Percentiles rank a stretch among this genome's conserved stretches.
Conservation (phyloP, 2,888 invertebrate species). For the Platerodrilus igneus region DNA sequence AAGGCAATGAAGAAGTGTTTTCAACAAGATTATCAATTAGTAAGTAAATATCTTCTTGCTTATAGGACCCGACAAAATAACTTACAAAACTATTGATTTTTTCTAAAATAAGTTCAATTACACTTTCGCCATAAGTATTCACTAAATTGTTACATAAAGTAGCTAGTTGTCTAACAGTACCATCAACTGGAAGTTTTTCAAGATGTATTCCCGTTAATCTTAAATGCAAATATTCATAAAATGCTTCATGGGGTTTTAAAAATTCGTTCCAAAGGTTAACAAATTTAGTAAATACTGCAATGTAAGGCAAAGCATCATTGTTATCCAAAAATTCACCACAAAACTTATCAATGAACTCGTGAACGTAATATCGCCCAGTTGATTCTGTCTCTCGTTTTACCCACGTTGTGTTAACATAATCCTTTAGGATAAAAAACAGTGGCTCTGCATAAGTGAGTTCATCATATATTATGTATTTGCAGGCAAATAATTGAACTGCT, state of each 20-base stretch:
- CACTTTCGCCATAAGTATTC: conserved; percentile 4
- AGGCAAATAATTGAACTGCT: conserved; percentile 11
- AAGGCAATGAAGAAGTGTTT: no score
- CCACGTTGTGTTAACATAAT: conserved; percentile 1
- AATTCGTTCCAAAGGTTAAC: conserved; percentile 7
- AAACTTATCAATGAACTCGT: conserved; percentile 13
- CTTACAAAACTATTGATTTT: conserved; percentile 5
- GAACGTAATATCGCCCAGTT: conserved; percentile 1
- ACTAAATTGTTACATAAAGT: conserved; percentile 4
- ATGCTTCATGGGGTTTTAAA: conserved; percentile 9
- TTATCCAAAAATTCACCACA: conserved; percentile 11
- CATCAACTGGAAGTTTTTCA: background rate
- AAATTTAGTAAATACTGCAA: conserved; percentile 7
- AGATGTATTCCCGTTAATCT: conserved; percentile 6
- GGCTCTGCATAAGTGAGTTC: conserved; percentile 2
- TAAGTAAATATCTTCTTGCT: no score
- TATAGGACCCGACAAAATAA: no score
- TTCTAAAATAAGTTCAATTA: conserved; percentile 5
- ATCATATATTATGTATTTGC: conserved; percentile 13
- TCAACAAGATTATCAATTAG: no score
- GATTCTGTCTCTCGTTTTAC: background rate
- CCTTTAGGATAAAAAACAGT: conserved; percentile 7
- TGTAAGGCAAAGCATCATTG: background rate
- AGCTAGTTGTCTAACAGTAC: conserved; percentile 3
- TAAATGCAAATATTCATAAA: conserved; percentile 14